Evolutionary conservation across 2,113 vertebrate genomes (phyloP), one percentile per base, ranked within the genome.

Genomic region (Etheostoma cragini): DNA sequence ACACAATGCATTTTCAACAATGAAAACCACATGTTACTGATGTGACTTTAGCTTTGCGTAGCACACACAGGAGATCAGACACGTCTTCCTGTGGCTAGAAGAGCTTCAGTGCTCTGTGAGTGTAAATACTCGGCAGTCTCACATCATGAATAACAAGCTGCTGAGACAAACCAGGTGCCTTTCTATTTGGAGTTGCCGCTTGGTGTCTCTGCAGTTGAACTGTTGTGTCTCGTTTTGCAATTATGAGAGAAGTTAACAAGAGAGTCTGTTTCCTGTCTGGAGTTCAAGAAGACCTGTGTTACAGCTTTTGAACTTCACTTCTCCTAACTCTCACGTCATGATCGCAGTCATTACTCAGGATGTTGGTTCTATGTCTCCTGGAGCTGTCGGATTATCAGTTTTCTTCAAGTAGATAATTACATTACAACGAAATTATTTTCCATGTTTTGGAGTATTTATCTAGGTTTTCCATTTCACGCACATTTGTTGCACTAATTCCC

Each of bases 1-100:
- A 93, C 61, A 73, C 69, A 82, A 79, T 85, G 78, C 80, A 80
- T 85, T 87, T 88, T 70, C 46, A 17, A 60, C 83, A 91, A 95
- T 93, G 81, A 85, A 88, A 91, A 93, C 86, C 93, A 93, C 73
- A 89, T 94, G 92, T 91, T 87, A 60, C 78, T 54, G 65, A 81
- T 88, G 84, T 87, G 87, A 88, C 83, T 90, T 16, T 72, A 92
- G 84, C 82, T n/a, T 80, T 22, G 72, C 49, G 71, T 66, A 70
- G 76, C 76, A 24, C 60, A 76, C 85, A 56, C 81, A 54, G 60
- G 79, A 87, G 89, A 94, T 92, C 89, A 89, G 84, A 85, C 81
- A 80, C 60, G 60, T 90, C 82, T 85, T 78, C 76, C 54, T 71
- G 81, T 46, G 73, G 80, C 63, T 66, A 63, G 61, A 82, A 78